A percentile compares a stretch with the other conserved stretches of the same genome.
Evolutionary conservation across 2,797 vertebrate genomes (phyloP).

Genomic region (Podarcis siculus): DNA sequence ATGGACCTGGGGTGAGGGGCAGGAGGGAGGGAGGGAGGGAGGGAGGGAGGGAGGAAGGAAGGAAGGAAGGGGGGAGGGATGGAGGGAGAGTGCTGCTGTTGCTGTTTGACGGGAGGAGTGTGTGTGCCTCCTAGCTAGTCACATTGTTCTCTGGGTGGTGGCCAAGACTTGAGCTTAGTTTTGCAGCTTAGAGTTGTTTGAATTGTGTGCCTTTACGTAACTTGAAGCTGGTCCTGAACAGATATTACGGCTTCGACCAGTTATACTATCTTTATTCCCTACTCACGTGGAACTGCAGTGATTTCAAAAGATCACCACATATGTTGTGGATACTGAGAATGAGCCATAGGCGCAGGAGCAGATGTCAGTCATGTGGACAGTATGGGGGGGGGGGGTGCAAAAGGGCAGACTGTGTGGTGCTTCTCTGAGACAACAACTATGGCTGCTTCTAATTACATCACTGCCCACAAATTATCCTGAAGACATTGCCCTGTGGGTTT

Average conservation of each 20-base stretch:
- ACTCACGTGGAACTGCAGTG: neutral
- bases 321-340: neutral
- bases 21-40: no score
- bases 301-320: neutral
- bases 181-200: neutral
- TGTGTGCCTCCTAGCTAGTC: neutral
- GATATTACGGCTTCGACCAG: neutral
- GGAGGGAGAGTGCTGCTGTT: neutral
- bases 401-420: neutral
- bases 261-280: neutral
- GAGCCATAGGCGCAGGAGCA: neutral
- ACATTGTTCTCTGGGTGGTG: neutral
- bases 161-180: neutral
- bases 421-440: neutral
- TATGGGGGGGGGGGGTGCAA: neutral
- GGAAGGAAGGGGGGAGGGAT: fast-evolving
- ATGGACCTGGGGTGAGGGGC: neutral
- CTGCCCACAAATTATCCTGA: neutral
- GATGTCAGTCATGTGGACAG: neutral
- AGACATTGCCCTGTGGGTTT: neutral
- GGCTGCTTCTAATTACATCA: neutral
- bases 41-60: fast-evolving
- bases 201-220: neutral
- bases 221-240: neutral
- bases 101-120: no score